phyloP scores from a whole-genome alignment of 1,140 invertebrate species.

The Meloidogyne chitwoodi region DNA sequence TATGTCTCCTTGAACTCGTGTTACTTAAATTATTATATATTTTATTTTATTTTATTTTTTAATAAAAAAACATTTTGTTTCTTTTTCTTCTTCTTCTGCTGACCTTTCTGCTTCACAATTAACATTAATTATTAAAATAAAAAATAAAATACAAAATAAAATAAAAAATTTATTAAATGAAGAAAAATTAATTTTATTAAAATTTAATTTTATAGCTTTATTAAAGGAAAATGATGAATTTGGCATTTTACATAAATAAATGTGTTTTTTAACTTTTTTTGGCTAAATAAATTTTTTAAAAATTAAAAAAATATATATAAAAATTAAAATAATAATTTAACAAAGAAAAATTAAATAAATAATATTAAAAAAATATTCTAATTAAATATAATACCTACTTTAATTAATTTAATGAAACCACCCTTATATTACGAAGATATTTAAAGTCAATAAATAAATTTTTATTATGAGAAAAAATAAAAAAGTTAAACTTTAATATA shows the following conservation, averaged over 20 bases:
- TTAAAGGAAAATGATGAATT: not conserved
- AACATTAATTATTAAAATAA: not conserved
- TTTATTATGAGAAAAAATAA: not conserved
- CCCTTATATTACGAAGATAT: too few relatives aligned
- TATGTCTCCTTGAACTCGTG: not conserved
- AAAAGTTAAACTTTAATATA: not conserved
- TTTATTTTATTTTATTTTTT: not conserved
- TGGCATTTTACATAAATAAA: not conserved
- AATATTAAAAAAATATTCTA: too few relatives aligned
- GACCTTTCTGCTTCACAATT: not conserved
- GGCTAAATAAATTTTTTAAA: too few relatives aligned
- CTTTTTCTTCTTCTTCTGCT: not conserved
- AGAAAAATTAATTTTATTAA: not conserved
- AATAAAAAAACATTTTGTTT: not conserved
- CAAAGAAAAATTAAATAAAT: too few relatives aligned
- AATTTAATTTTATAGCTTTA: not conserved
- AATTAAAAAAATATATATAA: too few relatives aligned
- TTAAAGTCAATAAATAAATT: not conserved
- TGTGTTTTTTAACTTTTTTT: too few relatives aligned
- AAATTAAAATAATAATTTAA: too few relatives aligned
- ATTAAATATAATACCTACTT: too few relatives aligned
- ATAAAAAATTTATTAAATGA: not conserved
- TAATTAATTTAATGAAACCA: too few relatives aligned
- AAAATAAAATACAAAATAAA: not conserved
- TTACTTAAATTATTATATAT: not conserved